Base-by-base conservation (phyloP, 2,113 vertebrate species). In the Tenrec ecaudatus region DNA sequence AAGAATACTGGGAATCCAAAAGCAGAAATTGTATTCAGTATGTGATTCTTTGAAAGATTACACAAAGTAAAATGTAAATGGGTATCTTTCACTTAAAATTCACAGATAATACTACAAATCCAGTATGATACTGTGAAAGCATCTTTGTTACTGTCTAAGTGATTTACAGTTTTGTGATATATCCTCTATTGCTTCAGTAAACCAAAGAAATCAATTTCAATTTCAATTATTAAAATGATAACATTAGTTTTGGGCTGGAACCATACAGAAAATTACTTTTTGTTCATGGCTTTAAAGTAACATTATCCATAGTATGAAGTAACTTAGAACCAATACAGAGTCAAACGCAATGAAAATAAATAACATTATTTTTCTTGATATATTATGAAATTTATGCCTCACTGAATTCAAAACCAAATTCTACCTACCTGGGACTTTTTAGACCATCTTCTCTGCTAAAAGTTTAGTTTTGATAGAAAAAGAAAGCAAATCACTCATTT, bases 211-310 rank as follows among this genome's bases (percentile, higher is more conserved):
- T 33, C 58, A 89, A 95, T 91, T 96, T 91, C 29, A 91, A 82
- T 91, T 93, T 92, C 82, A 91, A 75, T 94, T 96, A 94, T 90
- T 95, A 80, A 94, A 96, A 96, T 94, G 29, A n/a, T 88, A 79
- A 80, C 69, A 81, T 90, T 92, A 88, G 75, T 86, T 93, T 95
- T 33, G 31, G 4, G 82, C 88, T 75, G 33, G 75, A 92, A 92
- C 60, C 66, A 94, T 81, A 88, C 29, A 94, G 69, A 96, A 93
- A 89, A 90, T 93, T 11, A 82, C 60, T 81, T 95, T 95, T 84
- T 64, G 14, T 87, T 60, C 25, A 53, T 93, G 33, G 17, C 53
- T 94, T 94, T 40, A 91, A 91, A 91, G 81, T 93, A 86, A 68
- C 47, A 86, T 89, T 84, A 82, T 73, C 31, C 60, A 87, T 22